These are phyloP conservation scores for Dipodomys stephensi DNA, from an alignment of 2,113 vertebrate species.

Conservation along the genomic window DNA sequence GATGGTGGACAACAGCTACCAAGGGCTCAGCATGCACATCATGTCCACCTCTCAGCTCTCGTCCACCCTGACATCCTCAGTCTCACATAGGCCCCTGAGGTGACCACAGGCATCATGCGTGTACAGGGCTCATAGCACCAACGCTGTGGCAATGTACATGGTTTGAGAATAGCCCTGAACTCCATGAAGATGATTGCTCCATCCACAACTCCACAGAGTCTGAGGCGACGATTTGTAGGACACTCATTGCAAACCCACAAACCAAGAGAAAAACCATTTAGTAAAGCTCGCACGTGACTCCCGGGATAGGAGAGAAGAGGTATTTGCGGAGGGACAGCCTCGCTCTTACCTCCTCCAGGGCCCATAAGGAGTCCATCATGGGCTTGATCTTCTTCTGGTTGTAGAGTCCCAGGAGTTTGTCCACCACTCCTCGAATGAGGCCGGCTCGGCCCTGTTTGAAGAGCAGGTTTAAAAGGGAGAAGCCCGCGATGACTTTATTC, in stretches of 20 bases:
- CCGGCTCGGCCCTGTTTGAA: slow-evolving; percentile 94
- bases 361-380: slow-evolving; percentile 97
- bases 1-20: fast-evolving
- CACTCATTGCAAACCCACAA: not conserved
- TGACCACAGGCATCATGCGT: not conserved
- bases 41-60: not conserved
- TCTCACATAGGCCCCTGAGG: not conserved
- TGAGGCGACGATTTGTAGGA: not conserved
- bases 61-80: not conserved
- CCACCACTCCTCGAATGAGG: slow-evolving; percentile 91
- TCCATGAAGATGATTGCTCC: not conserved
- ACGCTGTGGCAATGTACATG: fast-evolving
- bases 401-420: slow-evolving; percentile 94
- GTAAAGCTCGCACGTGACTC: not conserved
- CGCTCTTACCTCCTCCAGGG: slow-evolving; percentile 96
- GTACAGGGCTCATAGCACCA: not conserved
- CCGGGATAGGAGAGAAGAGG: no score
- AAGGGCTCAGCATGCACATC: not conserved
- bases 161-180: not conserved
- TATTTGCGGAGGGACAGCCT: not conserved
- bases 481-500: slow-evolving; percentile 98
- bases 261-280: not conserved
- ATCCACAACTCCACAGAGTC: not conserved
- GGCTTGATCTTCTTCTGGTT: slow-evolving; percentile 96
- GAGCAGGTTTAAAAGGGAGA: slow-evolving; percentile 97